These are phyloP conservation scores for Trigoniulus corallinus DNA, from an alignment of 1,140 invertebrate genomes.

Conservation along the genomic window DNA sequence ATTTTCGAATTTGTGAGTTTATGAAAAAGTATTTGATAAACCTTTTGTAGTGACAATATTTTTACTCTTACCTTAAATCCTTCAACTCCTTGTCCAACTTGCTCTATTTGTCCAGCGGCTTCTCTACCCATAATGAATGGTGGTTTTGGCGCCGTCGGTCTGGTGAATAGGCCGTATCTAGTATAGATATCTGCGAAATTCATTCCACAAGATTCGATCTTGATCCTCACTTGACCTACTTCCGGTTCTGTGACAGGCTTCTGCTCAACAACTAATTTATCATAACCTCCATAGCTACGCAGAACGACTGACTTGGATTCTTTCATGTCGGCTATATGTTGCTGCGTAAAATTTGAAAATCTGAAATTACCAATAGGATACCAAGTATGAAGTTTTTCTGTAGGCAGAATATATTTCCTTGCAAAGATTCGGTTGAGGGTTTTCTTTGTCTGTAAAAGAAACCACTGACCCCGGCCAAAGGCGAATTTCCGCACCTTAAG, in stretches of 20 bases:
- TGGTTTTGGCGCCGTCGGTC: slow-evolving; percentile 13
- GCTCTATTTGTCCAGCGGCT: slow-evolving; percentile 25
- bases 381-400: too few relatives aligned
- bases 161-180: slow-evolving; percentile 24
- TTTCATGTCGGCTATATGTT: too few relatives aligned
- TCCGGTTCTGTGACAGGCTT: slow-evolving; percentile 5
- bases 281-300: neutral
- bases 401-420: too few relatives aligned
- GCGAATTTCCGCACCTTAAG: too few relatives aligned
- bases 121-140: slow-evolving; percentile 30
- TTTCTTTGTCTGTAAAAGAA: too few relatives aligned
- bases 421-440: too few relatives aligned
- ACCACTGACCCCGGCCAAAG: too few relatives aligned
- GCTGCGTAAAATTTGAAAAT: too few relatives aligned
- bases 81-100: slow-evolving; percentile 19
- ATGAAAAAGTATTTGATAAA: slow-evolving; percentile 15
- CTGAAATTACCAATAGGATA: too few relatives aligned
- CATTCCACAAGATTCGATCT: slow-evolving; percentile 35
- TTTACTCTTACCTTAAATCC: slow-evolving; percentile 12
- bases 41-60: neutral
- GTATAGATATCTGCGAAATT: slow-evolving; percentile 35
- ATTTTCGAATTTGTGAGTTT: neutral
- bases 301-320: too few relatives aligned
- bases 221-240: slow-evolving; percentile 29
- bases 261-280: slow-evolving; percentile 9